Percentiles rank a stretch among this genome's conserved stretches.
Conservation (phyloP, 2,113 vertebrate genomes). For the Rhynchopsitta pachyrhyncha region DNA sequence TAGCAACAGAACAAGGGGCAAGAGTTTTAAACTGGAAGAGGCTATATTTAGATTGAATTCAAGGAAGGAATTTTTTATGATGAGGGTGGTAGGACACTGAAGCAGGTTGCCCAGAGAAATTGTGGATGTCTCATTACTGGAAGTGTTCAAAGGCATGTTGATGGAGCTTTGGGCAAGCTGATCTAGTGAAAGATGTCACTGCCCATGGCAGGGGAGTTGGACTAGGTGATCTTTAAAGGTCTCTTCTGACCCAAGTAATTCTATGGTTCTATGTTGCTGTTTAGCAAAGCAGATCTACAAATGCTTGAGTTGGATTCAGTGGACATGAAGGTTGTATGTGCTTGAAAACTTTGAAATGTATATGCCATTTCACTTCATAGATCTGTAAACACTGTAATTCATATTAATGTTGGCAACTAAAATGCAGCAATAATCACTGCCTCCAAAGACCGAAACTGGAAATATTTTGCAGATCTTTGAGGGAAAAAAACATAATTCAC, state of each 20-base stretch:
- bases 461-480: not conserved
- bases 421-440: not conserved
- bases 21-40: not conserved
- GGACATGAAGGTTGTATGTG: not conserved
- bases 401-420: not conserved
- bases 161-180: not conserved
- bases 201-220: not conserved
- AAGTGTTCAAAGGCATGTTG: not conserved
- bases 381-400: not conserved
- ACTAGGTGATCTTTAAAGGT: not conserved
- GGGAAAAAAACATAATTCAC: accelerated
- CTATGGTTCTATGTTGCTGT: not conserved
- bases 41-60: not conserved
- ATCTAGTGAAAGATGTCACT: not conserved
- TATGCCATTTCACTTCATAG: accelerated
- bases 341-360: not conserved
- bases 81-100: not conserved
- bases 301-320: not conserved
- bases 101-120: not conserved
- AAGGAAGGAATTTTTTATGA: not conserved
- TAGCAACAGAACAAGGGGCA: not conserved
- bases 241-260: not conserved
- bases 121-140: not conserved
- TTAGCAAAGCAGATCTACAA: not conserved
- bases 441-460: not conserved